These are phyloP conservation scores for Dioctria rufipes DNA, from an alignment of 2,888 invertebrate genomes.

Conservation along the genomic window DNA sequence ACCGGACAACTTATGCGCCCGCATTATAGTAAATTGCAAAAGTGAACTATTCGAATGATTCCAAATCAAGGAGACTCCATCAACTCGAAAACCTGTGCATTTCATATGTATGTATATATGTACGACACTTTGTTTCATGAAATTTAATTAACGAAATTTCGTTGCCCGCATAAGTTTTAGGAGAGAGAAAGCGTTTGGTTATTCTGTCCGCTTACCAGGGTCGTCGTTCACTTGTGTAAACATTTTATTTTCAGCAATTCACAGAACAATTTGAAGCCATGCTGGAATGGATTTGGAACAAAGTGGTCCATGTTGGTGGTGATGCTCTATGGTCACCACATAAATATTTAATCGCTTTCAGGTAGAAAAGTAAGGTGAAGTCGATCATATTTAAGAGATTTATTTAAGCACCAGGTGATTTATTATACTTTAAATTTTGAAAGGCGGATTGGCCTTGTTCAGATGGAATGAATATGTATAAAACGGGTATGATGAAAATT, in stretches of 20 bases:
- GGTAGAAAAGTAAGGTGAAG: not conserved
- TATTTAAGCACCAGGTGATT: not conserved
- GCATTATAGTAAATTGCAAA: constrained; percentile 6
- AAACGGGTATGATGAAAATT: not conserved
- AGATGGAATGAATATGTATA: too few relatives aligned
- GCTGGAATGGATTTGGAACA: not conserved
- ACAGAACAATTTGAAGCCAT: not conserved
- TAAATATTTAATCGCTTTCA: not conserved
- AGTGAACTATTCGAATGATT: not conserved
- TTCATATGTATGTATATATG: not conserved
- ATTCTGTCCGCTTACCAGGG: not conserved
- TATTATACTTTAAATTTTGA: too few relatives aligned
- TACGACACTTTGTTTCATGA: not conserved
- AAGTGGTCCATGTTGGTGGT: not conserved
- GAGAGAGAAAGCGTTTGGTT: not conserved
- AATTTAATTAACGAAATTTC: constrained; percentile 10
- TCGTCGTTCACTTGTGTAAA: not conserved
- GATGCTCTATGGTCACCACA: not conserved
- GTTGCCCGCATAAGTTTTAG: not conserved
- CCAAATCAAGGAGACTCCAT: not conserved
- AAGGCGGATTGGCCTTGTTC: not conserved
- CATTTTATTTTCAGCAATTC: constrained; percentile 7
- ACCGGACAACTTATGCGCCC: not conserved
- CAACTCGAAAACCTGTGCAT: not conserved
- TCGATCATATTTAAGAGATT: not conserved